Conservation (phyloP, 2,113 vertebrate genomes). For the Eptesicus fuscus region DNA sequence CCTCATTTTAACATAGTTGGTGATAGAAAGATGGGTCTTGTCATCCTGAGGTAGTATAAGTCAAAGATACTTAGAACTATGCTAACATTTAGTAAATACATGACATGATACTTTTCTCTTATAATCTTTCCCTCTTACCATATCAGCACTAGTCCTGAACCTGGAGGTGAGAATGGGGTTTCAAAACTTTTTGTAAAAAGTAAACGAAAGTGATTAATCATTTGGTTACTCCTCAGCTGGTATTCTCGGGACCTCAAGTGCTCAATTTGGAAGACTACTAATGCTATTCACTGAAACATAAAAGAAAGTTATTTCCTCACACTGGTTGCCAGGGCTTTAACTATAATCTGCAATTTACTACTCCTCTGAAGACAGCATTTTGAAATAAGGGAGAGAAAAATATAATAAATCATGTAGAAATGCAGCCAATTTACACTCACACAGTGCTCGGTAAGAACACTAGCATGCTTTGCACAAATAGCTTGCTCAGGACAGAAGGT, state of each 20-base stretch:
- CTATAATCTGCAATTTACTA: neutral
- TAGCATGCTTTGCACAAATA: neutral
- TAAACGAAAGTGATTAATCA: conserved; percentile 19
- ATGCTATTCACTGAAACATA: conserved; percentile 28
- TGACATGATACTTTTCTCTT: conserved; percentile 7
- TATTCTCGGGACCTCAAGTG: neutral
- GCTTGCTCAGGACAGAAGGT: neutral
- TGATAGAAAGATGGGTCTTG: neutral
- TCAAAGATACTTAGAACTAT: neutral
- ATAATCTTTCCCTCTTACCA: conserved; percentile 48
- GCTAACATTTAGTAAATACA: neutral
- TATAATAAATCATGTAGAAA: neutral
- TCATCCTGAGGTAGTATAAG: neutral
- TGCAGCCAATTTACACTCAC: neutral
- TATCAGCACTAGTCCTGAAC: conserved; percentile 37
- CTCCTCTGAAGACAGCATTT: conserved; percentile 36
- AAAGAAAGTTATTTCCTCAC: neutral
- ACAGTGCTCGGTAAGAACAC: neutral
- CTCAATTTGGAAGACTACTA: conserved; percentile 1
- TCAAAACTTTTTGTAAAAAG: conserved; percentile 5
- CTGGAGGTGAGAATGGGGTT: conserved; percentile 49
- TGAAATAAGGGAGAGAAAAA: conserved; percentile 1
- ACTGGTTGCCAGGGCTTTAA: conserved; percentile 22
- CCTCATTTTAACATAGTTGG: neutral
- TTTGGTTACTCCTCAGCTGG: conserved; percentile 20